Evolutionary conservation across 1,140 invertebrate species (phyloP).

Genomic region (Holotrichia oblita): DNA sequence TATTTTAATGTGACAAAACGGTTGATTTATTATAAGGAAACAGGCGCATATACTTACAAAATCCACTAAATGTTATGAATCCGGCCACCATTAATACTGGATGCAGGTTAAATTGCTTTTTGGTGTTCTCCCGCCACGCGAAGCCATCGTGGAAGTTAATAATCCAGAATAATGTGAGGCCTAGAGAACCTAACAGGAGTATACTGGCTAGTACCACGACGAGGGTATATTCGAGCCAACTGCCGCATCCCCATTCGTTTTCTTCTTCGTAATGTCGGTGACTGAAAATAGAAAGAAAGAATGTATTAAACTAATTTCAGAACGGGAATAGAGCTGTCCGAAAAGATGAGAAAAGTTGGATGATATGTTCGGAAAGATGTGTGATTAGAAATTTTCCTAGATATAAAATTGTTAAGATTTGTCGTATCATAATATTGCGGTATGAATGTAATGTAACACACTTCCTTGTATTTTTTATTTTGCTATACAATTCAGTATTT

Average conservation of each 20-base stretch:
- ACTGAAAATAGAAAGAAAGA: slow-evolving; percentile 64
- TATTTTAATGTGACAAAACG: no score
- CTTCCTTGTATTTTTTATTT: no score
- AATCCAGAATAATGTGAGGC: slow-evolving; percentile 82
- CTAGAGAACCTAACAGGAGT: slow-evolving; percentile 75
- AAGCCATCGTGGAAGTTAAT: slow-evolving; percentile 80
- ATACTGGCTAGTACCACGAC: slow-evolving; percentile 77
- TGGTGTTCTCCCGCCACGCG: slow-evolving; percentile 76
- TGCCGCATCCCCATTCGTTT: slow-evolving; percentile 73
- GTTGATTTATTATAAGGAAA: no score
- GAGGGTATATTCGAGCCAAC: slow-evolving; percentile 78
- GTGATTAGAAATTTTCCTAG: no score
- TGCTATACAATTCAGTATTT: no score
- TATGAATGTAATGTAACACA: no score
- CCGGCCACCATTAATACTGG: slow-evolving; percentile 85
- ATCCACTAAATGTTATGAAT: slow-evolving; percentile 85
- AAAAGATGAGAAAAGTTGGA: no score
- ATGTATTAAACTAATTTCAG: neutral
- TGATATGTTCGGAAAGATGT: no score
- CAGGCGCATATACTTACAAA: slow-evolving; percentile 73
- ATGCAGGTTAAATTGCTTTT: slow-evolving; percentile 83
- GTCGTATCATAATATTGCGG: no score
- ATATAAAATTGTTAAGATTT: no score
- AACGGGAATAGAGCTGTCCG: no score
- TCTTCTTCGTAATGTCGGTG: slow-evolving; percentile 74